phyloP scores from a whole-genome alignment of 2,888 invertebrate species.

The Agrochola macilenta region DNA sequence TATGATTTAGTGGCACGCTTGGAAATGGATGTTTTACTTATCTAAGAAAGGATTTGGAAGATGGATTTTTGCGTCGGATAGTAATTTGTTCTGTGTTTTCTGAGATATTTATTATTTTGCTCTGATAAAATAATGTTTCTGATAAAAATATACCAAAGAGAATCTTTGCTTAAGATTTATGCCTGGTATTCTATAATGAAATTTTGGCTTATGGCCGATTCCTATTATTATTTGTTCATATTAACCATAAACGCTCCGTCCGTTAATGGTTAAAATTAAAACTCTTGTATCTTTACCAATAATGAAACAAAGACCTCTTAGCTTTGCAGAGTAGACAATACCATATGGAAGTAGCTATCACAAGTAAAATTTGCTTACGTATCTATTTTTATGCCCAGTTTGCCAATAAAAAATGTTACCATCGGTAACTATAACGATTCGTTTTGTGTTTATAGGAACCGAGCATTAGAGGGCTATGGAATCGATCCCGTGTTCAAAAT shows the following conservation, averaged over 20 bases:
- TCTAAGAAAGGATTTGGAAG: constrained; percentile 52
- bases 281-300: too few relatives aligned
- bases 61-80: constrained; percentile 51
- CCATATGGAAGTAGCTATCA: too few relatives aligned
- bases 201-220: not conserved
- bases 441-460: too few relatives aligned
- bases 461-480: not conserved
- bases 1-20: constrained; percentile 82
- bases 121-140: constrained; percentile 4
- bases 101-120: constrained; percentile 36
- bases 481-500: not conserved
- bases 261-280: too few relatives aligned
- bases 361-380: too few relatives aligned
- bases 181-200: constrained; percentile 1
- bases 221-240: too few relatives aligned
- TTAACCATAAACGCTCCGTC: too few relatives aligned
- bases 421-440: too few relatives aligned
- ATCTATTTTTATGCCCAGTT: too few relatives aligned
- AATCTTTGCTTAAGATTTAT: constrained; percentile 15
- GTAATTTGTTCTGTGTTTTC: constrained; percentile 50
- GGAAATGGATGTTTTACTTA: constrained; percentile 64
- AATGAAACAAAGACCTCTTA: too few relatives aligned
- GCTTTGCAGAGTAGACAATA: too few relatives aligned
- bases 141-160: not conserved
- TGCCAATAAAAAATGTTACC: too few relatives aligned